Conservation (phyloP, 2,888 invertebrate genomes). For the Bombylius discolor region DNA sequence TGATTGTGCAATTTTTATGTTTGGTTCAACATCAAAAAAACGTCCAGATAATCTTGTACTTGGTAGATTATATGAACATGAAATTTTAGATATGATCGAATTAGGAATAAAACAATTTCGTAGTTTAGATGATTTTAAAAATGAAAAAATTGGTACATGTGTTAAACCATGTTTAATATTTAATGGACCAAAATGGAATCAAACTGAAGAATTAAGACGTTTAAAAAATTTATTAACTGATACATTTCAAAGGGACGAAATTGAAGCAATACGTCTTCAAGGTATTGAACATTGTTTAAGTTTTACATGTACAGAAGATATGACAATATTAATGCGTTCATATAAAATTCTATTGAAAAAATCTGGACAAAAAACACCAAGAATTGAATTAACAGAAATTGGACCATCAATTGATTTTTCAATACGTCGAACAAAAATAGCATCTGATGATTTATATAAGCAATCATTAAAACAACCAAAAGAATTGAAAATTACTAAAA, state of each 20-base stretch:
- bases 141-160: slow-evolving; percentile 63
- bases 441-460: slow-evolving; percentile 79
- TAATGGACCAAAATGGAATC: slow-evolving; percentile 82
- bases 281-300: slow-evolving; percentile 89
- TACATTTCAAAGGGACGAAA: slow-evolving; percentile 60
- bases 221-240: slow-evolving; percentile 82
- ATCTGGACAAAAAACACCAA: slow-evolving; percentile 75
- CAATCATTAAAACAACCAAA: slow-evolving; percentile 68
- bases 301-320: slow-evolving; percentile 70
- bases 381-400: slow-evolving; percentile 62
- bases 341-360: slow-evolving; percentile 77
- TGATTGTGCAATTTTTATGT: slow-evolving; percentile 80
- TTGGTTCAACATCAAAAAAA: slow-evolving; percentile 89
- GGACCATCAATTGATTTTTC: slow-evolving; percentile 83
- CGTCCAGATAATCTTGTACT: slow-evolving; percentile 82
- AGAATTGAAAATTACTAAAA: slow-evolving; percentile 62
- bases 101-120: slow-evolving; percentile 76
- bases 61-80: slow-evolving; percentile 80
- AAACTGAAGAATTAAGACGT: slow-evolving; percentile 63
- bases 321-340: slow-evolving; percentile 63
- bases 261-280: slow-evolving; percentile 67
- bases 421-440: slow-evolving; percentile 73
- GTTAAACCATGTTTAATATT: slow-evolving; percentile 86
- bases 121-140: slow-evolving; percentile 64
- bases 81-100: slow-evolving; percentile 91